These are phyloP conservation scores for Athalia cordata DNA, from an alignment of 2,888 invertebrate genomes.

Conservation along the genomic window DNA sequence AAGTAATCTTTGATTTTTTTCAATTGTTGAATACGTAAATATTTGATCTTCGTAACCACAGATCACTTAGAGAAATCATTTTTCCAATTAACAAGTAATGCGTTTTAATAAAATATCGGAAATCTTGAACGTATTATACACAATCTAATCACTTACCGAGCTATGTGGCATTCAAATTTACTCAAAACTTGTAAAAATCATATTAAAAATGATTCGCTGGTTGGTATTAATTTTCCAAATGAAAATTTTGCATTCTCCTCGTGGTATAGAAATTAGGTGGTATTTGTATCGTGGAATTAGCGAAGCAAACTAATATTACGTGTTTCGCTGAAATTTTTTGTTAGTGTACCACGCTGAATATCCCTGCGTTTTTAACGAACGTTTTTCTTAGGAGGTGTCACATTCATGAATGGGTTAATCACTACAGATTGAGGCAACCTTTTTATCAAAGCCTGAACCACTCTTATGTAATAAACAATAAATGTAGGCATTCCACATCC, in stretches of 20 bases:
- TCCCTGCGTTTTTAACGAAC: slow-evolving; percentile 33
- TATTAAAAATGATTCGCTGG: not conserved
- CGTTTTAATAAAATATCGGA: not conserved
- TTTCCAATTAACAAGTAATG: not conserved
- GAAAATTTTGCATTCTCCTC: slow-evolving; percentile 11
- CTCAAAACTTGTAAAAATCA: not conserved
- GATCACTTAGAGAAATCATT: not conserved
- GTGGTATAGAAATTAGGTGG: slow-evolving; percentile 1
- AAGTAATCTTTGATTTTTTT: slow-evolving; percentile 32
- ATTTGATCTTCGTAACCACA: slow-evolving; percentile 36
- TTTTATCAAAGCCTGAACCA: slow-evolving; percentile 55
- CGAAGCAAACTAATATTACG: not conserved
- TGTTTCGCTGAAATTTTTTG: not conserved
- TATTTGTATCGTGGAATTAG: not conserved
- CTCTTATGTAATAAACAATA: slow-evolving; percentile 58
- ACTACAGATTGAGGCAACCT: slow-evolving; percentile 66
- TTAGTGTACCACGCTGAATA: not conserved
- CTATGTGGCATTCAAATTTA: not conserved
- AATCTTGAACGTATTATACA: not conserved
- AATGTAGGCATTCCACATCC: slow-evolving; percentile 70
- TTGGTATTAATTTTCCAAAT: not conserved
- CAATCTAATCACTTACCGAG: not conserved
- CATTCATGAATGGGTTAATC: not conserved
- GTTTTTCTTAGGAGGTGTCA: not conserved
- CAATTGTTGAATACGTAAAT: slow-evolving; percentile 49